Evolutionary conservation across 2,113 vertebrate species (phyloP).

Genomic region (Ellobius talpinus): DNA sequence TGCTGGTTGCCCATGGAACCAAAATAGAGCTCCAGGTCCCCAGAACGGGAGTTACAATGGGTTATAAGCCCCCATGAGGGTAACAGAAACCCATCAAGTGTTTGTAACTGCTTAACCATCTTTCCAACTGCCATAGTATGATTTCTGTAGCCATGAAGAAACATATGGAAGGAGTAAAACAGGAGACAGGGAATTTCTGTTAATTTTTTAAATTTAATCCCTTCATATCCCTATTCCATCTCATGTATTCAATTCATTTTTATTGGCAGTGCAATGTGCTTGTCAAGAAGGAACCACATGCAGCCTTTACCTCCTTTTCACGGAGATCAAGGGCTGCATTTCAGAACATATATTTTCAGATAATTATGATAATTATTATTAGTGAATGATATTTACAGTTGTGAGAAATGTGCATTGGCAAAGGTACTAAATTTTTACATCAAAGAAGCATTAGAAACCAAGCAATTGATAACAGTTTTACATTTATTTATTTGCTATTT

Average conservation of each 20-base stretch:
- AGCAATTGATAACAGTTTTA: background rate
- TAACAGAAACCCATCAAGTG: background rate
- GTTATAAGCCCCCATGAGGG: background rate
- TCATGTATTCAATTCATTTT: background rate
- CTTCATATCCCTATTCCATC: background rate
- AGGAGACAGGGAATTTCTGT: background rate
- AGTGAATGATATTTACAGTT: background rate
- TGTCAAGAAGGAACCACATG: background rate
- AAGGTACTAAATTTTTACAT: background rate
- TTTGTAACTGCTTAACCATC: background rate
- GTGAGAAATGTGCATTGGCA: background rate
- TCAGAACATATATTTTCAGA: background rate
- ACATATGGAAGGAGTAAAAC: background rate
- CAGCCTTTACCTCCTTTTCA: background rate
- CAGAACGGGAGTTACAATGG: background rate
- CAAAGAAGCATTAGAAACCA: background rate
- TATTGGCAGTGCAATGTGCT: background rate
- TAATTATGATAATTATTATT: slow-evolving; percentile 2
- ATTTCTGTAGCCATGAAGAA: background rate
- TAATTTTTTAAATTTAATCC: background rate
- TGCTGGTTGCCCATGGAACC: background rate
- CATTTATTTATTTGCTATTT: no score
- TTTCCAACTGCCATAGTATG: background rate
- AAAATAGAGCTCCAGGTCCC: background rate
- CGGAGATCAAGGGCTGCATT: background rate